Evolutionary conservation across 2,113 vertebrate genomes (phyloP).

Genomic region (Rhinolophus sinicus): DNA sequence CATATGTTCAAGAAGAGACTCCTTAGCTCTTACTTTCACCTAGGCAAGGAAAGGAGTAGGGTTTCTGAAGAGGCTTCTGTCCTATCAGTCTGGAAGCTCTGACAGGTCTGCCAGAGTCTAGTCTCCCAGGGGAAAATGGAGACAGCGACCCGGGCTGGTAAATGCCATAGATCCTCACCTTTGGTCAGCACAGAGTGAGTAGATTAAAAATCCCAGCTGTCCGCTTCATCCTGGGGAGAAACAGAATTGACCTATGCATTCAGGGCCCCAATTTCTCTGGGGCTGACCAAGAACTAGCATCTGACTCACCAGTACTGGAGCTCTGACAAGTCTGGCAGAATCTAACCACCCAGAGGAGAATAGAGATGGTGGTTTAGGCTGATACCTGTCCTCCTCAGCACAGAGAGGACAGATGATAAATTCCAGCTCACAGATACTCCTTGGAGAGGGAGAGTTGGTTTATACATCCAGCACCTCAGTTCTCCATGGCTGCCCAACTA

Average conservation of each 20-base stretch:
- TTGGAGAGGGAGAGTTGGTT: background rate
- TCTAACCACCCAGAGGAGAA: background rate
- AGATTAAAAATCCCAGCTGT: background rate
- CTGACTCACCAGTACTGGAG: background rate
- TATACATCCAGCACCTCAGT: background rate
- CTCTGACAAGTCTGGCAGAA: no score
- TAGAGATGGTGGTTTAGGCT: background rate
- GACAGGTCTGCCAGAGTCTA: background rate
- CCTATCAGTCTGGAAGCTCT: background rate
- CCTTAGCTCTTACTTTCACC: background rate
- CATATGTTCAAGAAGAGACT: background rate
- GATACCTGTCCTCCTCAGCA: background rate
- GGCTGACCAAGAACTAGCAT: background rate
- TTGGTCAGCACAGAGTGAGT: background rate
- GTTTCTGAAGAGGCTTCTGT: background rate
- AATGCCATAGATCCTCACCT: background rate
- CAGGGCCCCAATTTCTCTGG: background rate
- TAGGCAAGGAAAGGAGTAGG: background rate
- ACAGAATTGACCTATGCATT: background rate
- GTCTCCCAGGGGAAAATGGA: background rate
- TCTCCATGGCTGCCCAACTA: background rate
- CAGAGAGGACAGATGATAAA: background rate
- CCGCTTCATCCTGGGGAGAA: rapidly evolving
- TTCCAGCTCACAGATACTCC: background rate
- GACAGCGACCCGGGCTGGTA: background rate